These are phyloP conservation scores for Scopus umbretta DNA, from an alignment of 2,113 vertebrate genomes.

Conservation along the genomic window DNA sequence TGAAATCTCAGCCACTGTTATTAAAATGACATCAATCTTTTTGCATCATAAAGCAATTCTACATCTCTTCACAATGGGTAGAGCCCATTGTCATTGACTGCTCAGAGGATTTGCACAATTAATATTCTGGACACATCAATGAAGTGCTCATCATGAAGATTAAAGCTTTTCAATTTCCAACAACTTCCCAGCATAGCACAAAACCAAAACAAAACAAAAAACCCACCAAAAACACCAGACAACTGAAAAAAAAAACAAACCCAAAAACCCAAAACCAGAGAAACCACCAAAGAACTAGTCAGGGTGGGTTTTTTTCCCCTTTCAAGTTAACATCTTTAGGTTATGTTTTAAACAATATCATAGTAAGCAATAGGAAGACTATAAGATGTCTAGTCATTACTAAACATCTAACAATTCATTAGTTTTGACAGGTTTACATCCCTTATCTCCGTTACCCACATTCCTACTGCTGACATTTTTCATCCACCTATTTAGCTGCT, in stretches of 20 bases:
- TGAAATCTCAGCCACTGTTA: background rate
- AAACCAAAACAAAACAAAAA: background rate
- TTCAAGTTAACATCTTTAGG: background rate
- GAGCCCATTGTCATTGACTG: too few relatives aligned
- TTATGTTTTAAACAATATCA: background rate
- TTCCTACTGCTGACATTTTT: background rate
- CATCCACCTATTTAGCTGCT: background rate
- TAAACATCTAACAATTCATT: background rate
- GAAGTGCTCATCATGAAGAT: background rate
- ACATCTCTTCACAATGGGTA: background rate
- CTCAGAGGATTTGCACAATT: background rate
- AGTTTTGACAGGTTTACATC: background rate
- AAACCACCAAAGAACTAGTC: background rate
- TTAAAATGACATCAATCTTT: background rate
- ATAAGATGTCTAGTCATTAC: background rate
- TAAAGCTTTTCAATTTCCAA: background rate
- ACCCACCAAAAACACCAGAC: too few relatives aligned
- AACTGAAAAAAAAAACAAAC: background rate
- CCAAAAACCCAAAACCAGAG: too few relatives aligned
- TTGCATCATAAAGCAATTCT: background rate
- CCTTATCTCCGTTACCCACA: background rate
- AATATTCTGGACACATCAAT: background rate
- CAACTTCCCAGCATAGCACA: background rate
- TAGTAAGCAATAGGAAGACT: background rate
- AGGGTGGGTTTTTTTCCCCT: background rate